A percentile compares a stretch with the other conserved stretches of the same genome.
Evolutionary conservation across 2,797 vertebrate species (phyloP).

Genomic region (Rhincodon typus): DNA sequence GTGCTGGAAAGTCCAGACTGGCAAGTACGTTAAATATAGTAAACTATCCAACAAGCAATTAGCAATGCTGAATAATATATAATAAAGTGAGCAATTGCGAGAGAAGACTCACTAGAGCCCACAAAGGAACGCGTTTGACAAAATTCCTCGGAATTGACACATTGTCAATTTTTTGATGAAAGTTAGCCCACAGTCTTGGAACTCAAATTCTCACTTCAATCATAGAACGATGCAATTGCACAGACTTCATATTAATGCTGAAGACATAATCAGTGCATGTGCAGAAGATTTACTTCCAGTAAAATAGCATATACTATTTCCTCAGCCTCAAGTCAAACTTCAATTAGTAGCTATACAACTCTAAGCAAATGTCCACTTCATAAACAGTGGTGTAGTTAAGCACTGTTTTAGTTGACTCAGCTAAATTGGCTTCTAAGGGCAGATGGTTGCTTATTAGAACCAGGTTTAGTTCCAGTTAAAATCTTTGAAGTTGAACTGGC

Average conservation of each 20-base stretch:
- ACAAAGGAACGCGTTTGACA: no score
- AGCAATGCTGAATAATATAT: no score
- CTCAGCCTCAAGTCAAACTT: not conserved
- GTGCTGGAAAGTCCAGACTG: no score
- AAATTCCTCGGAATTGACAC: no score
- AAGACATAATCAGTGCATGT: not conserved
- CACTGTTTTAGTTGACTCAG: not conserved
- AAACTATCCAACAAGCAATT: no score
- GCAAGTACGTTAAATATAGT: no score
- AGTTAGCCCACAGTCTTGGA: not conserved
- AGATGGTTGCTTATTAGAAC: slow-evolving; percentile 17
- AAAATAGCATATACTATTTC: not conserved
- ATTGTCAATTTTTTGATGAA: no score
- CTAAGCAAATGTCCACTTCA: not conserved
- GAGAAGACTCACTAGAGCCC: no score
- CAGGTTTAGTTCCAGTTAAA: slow-evolving; percentile 29
- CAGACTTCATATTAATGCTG: not conserved
- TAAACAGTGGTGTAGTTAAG: not conserved
- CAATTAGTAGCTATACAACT: not conserved
- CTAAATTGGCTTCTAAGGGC: slow-evolving; percentile 17
- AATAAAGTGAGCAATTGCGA: no score
- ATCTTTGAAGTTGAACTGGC: not conserved
- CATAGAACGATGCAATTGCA: no score
- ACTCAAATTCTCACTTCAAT: not conserved
- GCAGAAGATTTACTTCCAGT: not conserved